These are phyloP conservation scores for Pammene fasciana DNA, from an alignment of 2,888 invertebrate species.

Conservation along the genomic window DNA sequence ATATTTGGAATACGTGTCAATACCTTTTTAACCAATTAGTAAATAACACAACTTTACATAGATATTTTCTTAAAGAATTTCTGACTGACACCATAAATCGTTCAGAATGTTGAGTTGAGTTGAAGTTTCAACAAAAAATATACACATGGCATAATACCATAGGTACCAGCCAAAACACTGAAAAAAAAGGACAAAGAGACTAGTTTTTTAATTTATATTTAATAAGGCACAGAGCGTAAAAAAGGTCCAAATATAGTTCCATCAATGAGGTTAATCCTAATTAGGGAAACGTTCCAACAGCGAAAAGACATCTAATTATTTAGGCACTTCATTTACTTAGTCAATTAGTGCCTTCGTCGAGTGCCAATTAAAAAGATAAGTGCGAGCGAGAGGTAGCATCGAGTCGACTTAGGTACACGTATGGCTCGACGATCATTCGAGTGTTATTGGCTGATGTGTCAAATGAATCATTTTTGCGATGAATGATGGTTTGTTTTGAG, in stretches of 20 bases:
- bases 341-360: constrained; percentile 76
- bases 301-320: constrained; percentile 78
- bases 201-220: no score
- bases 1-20: neutral
- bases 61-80: no score
- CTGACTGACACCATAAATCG: no score
- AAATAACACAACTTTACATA: no score
- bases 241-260: constrained; percentile 25
- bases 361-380: constrained; percentile 83
- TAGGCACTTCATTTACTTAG: constrained; percentile 76
- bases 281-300: constrained; percentile 52
- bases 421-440: constrained; percentile 12
- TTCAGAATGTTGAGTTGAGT: no score
- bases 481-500: constrained; percentile 6
- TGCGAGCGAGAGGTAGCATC: constrained; percentile 65
- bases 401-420: constrained; percentile 61
- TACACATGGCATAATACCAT: no score
- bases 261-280: constrained; percentile 20
- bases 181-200: no score
- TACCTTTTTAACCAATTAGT: neutral
- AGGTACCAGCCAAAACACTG: no score
- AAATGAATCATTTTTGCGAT: constrained; percentile 29
- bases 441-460: constrained; percentile 25
- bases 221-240: neutral
- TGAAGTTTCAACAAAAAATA: no score